These are phyloP conservation scores for Machaerirhynchus nigripectus DNA, from an alignment of 2,113 vertebrate genomes.

Conservation along the genomic window DNA sequence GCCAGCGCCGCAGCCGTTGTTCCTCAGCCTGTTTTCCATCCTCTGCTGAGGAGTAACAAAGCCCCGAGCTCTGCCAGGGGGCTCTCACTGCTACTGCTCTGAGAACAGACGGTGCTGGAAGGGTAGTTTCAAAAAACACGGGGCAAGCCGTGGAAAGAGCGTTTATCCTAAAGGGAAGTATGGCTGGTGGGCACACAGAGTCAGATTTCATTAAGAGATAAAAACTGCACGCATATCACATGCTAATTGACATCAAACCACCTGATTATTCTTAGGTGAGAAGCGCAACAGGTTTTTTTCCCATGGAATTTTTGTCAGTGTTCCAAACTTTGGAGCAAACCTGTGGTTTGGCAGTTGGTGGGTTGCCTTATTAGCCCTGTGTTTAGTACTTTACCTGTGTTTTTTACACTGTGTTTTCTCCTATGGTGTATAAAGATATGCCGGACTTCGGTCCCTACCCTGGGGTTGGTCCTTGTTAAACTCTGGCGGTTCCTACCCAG, in stretches of 20 bases:
- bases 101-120: not conserved
- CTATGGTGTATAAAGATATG: not conserved
- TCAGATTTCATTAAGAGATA: not conserved
- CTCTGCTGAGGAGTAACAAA: not conserved
- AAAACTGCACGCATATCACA: not conserved
- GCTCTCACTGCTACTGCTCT: not conserved
- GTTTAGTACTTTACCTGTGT: not conserved
- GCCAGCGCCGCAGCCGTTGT: not conserved
- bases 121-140: rapidly evolving
- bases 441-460: not conserved
- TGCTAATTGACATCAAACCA: not conserved
- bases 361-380: not conserved
- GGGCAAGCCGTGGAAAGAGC: not conserved
- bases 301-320: not conserved
- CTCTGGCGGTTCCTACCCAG: not conserved
- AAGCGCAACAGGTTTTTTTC: not conserved
- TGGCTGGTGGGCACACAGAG: not conserved
- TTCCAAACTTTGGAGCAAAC: not conserved
- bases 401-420: not conserved
- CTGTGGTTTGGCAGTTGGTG: not conserved
- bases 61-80: not conserved
- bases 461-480: not conserved
- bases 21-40: not conserved
- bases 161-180: not conserved
- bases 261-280: not conserved